These are phyloP conservation scores for Atherinomorus stipes DNA, from an alignment of 2,113 vertebrate species.

Conservation along the genomic window DNA sequence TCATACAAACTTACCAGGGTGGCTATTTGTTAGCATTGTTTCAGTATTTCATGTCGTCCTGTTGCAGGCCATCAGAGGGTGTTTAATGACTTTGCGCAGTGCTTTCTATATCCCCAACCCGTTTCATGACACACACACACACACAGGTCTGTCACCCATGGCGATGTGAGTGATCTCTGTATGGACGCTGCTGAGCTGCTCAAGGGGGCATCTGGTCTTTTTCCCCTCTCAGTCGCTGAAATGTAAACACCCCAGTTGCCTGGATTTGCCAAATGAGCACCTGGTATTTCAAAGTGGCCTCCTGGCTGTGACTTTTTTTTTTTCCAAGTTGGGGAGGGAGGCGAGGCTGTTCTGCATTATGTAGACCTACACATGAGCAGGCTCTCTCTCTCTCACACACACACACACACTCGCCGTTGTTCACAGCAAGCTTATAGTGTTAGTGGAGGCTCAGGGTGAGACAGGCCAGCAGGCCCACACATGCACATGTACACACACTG, in stretches of 20 bases:
- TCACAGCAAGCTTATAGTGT: conserved; percentile 40
- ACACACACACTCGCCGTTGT: conserved; percentile 37
- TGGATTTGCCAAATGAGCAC: conserved; percentile 81
- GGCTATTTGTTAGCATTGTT: conserved; percentile 59
- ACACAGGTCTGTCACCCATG: conserved; percentile 69
- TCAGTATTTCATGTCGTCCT: conserved; percentile 53
- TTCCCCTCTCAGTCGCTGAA: conserved; percentile 79
- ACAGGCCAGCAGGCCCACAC: conserved; percentile 62
- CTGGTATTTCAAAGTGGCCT: conserved; percentile 84
- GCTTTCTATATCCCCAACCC: conserved; percentile 27
- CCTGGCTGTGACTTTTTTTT: conserved; percentile 69
- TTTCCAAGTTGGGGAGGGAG: conserved; percentile 52
- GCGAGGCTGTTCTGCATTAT: conserved; percentile 74
- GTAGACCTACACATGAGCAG: conserved; percentile 54
- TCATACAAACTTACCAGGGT: conserved; percentile 40
- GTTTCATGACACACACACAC: conserved; percentile 42
- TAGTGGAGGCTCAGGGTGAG: conserved; percentile 38
- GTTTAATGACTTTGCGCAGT: conserved; percentile 71
- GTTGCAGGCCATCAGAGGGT: conserved; percentile 60
- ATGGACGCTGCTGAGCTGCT: conserved; percentile 69
- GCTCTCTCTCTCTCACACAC: conserved; percentile 49
- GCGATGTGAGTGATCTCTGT: conserved; percentile 77
- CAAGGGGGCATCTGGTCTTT: conserved; percentile 80
- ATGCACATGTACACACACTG: conserved; percentile 35
- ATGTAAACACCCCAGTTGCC: conserved; percentile 81